These are phyloP conservation scores for Sinocyclocheilus maitianheensis DNA, from an alignment of 2,113 vertebrate genomes.

Conservation along the genomic window DNA sequence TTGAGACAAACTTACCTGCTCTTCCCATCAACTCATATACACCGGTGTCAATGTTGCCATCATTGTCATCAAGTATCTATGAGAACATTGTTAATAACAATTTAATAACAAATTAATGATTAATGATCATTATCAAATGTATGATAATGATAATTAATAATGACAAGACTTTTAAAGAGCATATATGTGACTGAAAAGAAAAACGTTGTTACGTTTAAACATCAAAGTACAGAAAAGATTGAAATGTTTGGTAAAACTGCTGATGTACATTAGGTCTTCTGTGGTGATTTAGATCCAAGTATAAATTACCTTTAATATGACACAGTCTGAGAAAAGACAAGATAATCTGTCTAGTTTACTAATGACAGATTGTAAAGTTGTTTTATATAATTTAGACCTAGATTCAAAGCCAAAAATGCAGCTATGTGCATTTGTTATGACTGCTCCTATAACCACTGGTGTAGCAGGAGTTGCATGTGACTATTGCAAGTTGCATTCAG, in stretches of 20 bases:
- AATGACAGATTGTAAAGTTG: conserved; percentile 26
- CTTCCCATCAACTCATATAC: conserved; percentile 71
- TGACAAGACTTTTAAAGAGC: neutral
- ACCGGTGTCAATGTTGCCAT: conserved; percentile 57
- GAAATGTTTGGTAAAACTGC: neutral
- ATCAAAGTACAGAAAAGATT: neutral
- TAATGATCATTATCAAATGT: neutral
- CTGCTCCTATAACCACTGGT: conserved; percentile 23
- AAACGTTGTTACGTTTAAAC: neutral
- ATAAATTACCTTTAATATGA: neutral
- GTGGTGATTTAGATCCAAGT: neutral
- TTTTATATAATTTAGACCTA: conserved; percentile 66
- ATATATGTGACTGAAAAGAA: neutral
- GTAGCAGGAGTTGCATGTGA: neutral
- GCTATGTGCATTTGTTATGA: conserved; percentile 39
- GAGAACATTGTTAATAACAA: conserved; percentile 52
- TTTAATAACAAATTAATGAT: neutral
- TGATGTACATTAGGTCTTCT: neutral
- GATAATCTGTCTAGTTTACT: conserved; percentile 26
- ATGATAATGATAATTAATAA: neutral
- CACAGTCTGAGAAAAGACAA: neutral
- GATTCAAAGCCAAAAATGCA: conserved; percentile 54
- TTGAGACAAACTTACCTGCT: conserved; percentile 63
- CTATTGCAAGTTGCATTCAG: neutral
- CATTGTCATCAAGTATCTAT: conserved; percentile 57